Base-by-base conservation (phyloP, 2,797 vertebrate species). In the Chelon auratus region DNA sequence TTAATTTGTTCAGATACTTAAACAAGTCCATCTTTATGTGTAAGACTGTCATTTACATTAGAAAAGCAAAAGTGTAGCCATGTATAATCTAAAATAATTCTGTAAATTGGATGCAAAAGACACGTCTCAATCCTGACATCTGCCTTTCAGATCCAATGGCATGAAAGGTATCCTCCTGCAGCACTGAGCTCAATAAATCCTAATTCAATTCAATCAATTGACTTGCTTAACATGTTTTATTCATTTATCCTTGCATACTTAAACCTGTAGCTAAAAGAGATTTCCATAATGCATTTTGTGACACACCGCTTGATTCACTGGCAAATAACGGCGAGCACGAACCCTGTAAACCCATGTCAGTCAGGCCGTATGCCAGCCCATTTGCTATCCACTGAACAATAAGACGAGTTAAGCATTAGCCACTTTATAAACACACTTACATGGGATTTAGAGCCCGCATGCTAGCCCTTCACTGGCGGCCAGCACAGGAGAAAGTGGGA, bases 371-470 rank as follows among this genome's bases (percentile, higher is more conserved):
- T 9, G 43, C 17, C 11, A 37, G 17, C 50, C 48, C 24, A n/a
- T 75, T 78, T 7, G 54, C 47, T 20, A 67, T 33, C n/a, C 18
- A 6, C 1, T 48, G 43, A 69, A 66, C 14, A 81, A 81, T 72
- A 62, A 81, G 17, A 33, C 53, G 26, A 62, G 86, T 87, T 82
- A 81, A 77, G 53, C 52, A 81, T 86, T 85, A 84, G 62, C 75
- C 62, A 58, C 47, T 45, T 65, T 30, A 69, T 43, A 56, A 67
- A 79, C 17, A 60, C 33, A 33, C 61, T 47, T 51, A 43, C 39
- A 43, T 50, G 15, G 39, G 56, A 64, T 71, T 70, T 51, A 62
- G 62, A 65, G 17, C 57, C 45, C 10, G 52, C 36, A 56, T 52
- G 33, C 15, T 2, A 55, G 30, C 52, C 26, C 63, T 47, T 47